Evolutionary conservation across 2,797 vertebrate species (phyloP).

Genomic region (Sitta carolinensis): DNA sequence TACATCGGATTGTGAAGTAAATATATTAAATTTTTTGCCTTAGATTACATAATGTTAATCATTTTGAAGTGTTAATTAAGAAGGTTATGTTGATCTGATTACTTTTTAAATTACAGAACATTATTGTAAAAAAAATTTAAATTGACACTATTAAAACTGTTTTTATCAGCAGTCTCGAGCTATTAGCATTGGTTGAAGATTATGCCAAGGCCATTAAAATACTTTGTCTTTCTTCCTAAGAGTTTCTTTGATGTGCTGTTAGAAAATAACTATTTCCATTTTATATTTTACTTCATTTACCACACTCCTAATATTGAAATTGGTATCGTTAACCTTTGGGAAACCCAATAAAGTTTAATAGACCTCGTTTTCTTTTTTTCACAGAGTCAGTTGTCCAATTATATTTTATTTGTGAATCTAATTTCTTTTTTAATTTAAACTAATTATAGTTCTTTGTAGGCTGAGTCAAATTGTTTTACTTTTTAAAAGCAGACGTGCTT

Average conservation of each 20-base stretch:
- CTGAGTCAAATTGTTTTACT: constrained; percentile 46
- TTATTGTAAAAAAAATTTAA: constrained; percentile 81
- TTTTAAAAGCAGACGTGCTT: constrained; percentile 54
- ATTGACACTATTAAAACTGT: constrained; percentile 80
- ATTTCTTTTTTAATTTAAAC: constrained; percentile 73
- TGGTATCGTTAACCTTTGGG: constrained; percentile 75
- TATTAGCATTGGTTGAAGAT: constrained; percentile 76
- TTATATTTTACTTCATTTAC: constrained; percentile 75
- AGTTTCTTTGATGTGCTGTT: constrained; percentile 73
- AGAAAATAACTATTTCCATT: constrained; percentile 73
- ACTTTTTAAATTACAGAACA: constrained; percentile 81
- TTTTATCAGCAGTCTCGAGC: constrained; percentile 74
- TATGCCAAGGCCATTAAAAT: constrained; percentile 76
- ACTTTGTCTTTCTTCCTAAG: constrained; percentile 69
- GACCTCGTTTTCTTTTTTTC: constrained; percentile 73
- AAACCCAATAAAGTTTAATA: constrained; percentile 78
- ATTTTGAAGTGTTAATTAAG: constrained; percentile 83
- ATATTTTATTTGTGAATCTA: constrained; percentile 76
- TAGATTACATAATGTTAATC: constrained; percentile 80
- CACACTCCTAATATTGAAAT: constrained; percentile 76
- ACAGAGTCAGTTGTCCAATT: constrained; percentile 72
- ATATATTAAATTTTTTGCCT: constrained; percentile 78
- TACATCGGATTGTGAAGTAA: constrained; percentile 77
- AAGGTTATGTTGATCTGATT: constrained; percentile 83
- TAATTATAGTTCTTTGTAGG: constrained; percentile 52